These are phyloP conservation scores for Acanthiza pusilla DNA, from an alignment of 2,797 vertebrate genomes.

Conservation along the genomic window DNA sequence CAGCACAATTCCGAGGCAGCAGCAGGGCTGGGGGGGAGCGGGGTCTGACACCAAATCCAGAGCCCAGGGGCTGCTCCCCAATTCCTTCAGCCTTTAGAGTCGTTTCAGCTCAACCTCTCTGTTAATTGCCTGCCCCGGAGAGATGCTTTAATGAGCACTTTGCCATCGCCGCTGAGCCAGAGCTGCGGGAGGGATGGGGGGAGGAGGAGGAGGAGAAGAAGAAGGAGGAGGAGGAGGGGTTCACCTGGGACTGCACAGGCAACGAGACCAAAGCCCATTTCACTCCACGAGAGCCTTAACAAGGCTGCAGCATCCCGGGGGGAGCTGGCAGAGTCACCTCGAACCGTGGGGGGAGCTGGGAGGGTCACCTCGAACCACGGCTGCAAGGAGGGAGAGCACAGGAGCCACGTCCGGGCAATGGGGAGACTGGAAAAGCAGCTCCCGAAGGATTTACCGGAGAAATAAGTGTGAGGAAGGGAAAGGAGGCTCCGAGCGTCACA, in stretches of 20 bases:
- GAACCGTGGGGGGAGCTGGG: fast-evolving
- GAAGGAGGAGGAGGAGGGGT: neutral
- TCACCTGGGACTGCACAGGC: neutral
- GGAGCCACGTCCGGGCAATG: fast-evolving
- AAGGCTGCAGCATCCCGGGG: neutral
- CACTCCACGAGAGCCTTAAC: neutral
- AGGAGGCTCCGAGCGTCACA: fast-evolving
- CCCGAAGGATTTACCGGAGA: neutral
- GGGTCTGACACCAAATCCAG: neutral
- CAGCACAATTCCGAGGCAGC: neutral
- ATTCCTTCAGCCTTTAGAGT: neutral
- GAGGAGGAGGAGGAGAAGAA: neutral
- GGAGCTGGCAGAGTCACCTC: neutral
- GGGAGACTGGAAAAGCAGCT: neutral
- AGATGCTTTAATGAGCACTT: neutral
- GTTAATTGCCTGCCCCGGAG: neutral
- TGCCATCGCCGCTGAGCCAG: neutral
- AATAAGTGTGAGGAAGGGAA: neutral
- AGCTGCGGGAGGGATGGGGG: neutral
- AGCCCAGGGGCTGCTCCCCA: neutral
- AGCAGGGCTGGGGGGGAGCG: neutral
- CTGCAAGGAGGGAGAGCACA: neutral
- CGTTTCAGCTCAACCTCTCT: neutral
- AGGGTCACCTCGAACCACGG: fast-evolving
- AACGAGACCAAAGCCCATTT: fast-evolving